Evolutionary conservation across 2,797 vertebrate species (phyloP).

Genomic region (Anabacerthia variegaticeps): DNA sequence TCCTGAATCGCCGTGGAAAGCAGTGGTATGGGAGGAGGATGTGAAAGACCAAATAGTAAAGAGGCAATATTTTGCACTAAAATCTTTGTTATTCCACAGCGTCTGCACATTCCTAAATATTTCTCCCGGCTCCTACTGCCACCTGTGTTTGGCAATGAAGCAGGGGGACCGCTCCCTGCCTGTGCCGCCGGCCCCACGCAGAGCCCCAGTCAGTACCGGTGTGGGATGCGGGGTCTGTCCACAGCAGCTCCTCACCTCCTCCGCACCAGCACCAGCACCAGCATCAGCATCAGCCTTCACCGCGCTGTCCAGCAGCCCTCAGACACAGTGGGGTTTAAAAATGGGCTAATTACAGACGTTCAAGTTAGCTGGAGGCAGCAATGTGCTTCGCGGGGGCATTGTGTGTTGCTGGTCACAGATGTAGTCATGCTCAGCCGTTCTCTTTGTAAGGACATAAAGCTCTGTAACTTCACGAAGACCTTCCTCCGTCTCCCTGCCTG

Average conservation of each 20-base stretch:
- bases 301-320: neutral
- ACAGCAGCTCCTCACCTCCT: neutral
- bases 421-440: neutral
- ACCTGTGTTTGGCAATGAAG: neutral
- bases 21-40: neutral
- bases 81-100: neutral
- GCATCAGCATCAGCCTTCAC: too few relatives aligned
- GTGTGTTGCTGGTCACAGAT: accelerated
- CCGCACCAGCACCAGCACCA: too few relatives aligned
- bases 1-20: neutral
- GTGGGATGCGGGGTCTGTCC: accelerated
- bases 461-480: neutral
- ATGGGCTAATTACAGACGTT: neutral
- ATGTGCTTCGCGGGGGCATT: accelerated
- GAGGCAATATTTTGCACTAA: neutral
- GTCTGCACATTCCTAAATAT: neutral
- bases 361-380: too few relatives aligned
- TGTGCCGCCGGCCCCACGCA: accelerated
- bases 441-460: neutral
- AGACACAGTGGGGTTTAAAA: neutral
- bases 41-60: neutral
- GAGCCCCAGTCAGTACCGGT: accelerated
- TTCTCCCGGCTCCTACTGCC: neutral
- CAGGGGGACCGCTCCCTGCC: accelerated
- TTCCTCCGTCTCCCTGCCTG: accelerated